Percentiles rank a stretch among this genome's conserved stretches.
Conservation (phyloP, 2,888 invertebrate genomes). For the Coecobrya sp. region DNA sequence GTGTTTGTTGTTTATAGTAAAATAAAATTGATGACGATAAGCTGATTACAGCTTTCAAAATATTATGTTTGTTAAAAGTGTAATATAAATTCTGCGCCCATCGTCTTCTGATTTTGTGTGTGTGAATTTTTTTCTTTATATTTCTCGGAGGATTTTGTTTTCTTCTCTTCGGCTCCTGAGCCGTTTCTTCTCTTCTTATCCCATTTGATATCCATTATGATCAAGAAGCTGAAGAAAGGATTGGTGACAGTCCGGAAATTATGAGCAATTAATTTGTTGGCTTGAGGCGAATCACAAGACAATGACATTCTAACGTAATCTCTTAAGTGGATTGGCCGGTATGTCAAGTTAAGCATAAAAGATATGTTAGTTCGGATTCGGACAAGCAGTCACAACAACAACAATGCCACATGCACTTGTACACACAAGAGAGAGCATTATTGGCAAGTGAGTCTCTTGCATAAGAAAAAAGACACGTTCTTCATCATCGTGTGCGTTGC, state of each 20-base stretch:
- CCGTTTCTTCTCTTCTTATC: constrained; percentile 10
- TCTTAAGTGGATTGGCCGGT: constrained; percentile 83
- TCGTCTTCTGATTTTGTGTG: constrained; percentile 7
- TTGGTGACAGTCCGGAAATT: constrained; percentile 83
- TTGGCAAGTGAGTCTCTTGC: neutral
- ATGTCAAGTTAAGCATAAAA: constrained; percentile 76
- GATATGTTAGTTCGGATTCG: constrained; percentile 26
- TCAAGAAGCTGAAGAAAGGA: constrained; percentile 72
- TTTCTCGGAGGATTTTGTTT: constrained; percentile 54
- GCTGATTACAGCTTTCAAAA: constrained; percentile 81
- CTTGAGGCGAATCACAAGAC: constrained; percentile 79
- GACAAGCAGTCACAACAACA: constrained; percentile 9
- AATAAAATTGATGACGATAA: constrained; percentile 80
- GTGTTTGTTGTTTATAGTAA: constrained; percentile 42
- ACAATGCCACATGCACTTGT: neutral
- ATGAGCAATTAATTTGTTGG: constrained; percentile 83
- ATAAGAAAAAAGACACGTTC: constrained; percentile 54
- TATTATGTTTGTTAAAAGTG: constrained; percentile 72
- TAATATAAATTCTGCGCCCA: constrained; percentile 76
- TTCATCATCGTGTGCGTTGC: constrained; percentile 48
- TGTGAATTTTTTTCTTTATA: constrained; percentile 14
- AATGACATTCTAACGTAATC: constrained; percentile 81
- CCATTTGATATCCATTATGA: constrained; percentile 42
- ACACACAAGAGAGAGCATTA: too few species aligned
- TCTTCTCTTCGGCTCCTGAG: neutral